These are phyloP conservation scores for Neuroterus valhalla DNA, from an alignment of 1,140 invertebrate species.

Conservation along the genomic window DNA sequence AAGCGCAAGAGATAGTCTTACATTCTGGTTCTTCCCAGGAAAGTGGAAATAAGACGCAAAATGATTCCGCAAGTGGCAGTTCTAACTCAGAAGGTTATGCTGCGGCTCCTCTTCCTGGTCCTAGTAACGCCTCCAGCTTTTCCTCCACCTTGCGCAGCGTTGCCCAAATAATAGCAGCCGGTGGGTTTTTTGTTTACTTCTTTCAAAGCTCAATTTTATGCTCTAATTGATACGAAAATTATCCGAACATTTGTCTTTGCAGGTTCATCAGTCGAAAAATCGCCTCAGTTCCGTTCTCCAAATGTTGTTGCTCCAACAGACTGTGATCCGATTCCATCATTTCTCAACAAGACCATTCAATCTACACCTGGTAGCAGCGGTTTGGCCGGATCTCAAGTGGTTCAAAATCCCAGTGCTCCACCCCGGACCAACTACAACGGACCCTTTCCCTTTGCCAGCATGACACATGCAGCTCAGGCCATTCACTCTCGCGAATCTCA, in stretches of 20 bases:
- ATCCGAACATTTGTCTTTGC: slow-evolving; percentile 47
- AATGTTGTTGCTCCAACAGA: slow-evolving; percentile 89
- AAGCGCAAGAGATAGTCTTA: slow-evolving; percentile 86
- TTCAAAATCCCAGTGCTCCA: slow-evolving; percentile 58
- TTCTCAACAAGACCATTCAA: slow-evolving; percentile 68
- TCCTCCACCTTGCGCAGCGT: slow-evolving; percentile 70
- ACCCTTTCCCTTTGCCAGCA: slow-evolving; percentile 90
- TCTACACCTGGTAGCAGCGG: slow-evolving; percentile 58
- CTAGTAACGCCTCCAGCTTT: slow-evolving; percentile 68
- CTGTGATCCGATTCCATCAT: slow-evolving; percentile 77
- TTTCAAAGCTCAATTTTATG: slow-evolving; percentile 13
- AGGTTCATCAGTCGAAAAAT: slow-evolving; percentile 69
- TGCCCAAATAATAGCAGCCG: slow-evolving; percentile 71
- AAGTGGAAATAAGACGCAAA: slow-evolving; percentile 66
- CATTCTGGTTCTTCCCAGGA: slow-evolving; percentile 76
- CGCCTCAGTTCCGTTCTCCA: slow-evolving; percentile 83
- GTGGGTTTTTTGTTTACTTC: slow-evolving; percentile 52
- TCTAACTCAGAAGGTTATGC: slow-evolving; percentile 59
- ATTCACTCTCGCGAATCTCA: slow-evolving; percentile 74
- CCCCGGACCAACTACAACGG: slow-evolving; percentile 76
- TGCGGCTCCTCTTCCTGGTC: slow-evolving; percentile 67
- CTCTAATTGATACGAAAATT: not conserved
- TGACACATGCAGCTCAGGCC: slow-evolving; percentile 87
- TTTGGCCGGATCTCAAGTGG: slow-evolving; percentile 55
- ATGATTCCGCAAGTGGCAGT: slow-evolving; percentile 59